Evolutionary conservation across 2,888 invertebrate genomes (phyloP), one percentile per base, ranked within the genome.

Genomic region (Bursaphelenchus okinawaensis): DNA sequence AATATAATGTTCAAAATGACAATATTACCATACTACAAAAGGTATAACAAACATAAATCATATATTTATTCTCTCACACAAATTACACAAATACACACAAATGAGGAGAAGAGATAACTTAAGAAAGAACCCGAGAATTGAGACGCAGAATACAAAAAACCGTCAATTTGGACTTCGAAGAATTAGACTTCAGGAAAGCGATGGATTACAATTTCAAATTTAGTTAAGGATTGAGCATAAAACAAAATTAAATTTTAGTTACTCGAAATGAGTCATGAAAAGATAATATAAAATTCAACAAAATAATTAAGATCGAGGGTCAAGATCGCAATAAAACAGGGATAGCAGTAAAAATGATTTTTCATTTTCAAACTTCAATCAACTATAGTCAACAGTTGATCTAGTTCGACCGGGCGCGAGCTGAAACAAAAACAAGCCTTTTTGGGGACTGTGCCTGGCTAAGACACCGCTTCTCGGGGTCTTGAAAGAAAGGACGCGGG

Each of bases 401-500:
- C n/a, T n/a, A n/a, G n/a, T n/a, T n/a, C n/a, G n/a, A n/a, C n/a
- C n/a, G n/a, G 40, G 40, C 40, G 40, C 40, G 40, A 40, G 40
- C 40, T 16, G 40, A n/a, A n/a, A 40, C 16, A n/a, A n/a, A 4
- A 40, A 40, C 40, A 40, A 40, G 40, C 40, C 40, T 40, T 40
- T 40, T 40, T 16, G 40, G 55, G 55, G 23, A 52, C 55, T 55
- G 26, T 55, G 55, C 23, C 27, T 24, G 29, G 29, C 26, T 29
- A 55, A 23, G 55, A 55, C 55, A 55, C 55, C 20, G 55, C 26
- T 55, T 55, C 29, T 55, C 22, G 55, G 55, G 8, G 55, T 26
- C 29, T 29, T 28, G 27, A 55, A 28, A 24, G 52, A 19, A 27
- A 28, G 55, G 55, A 62, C 62, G 62, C 62, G 55, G 55, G 24